Conservation (phyloP, 2,888 invertebrate species). For the Drosophila antonietae region DNA sequence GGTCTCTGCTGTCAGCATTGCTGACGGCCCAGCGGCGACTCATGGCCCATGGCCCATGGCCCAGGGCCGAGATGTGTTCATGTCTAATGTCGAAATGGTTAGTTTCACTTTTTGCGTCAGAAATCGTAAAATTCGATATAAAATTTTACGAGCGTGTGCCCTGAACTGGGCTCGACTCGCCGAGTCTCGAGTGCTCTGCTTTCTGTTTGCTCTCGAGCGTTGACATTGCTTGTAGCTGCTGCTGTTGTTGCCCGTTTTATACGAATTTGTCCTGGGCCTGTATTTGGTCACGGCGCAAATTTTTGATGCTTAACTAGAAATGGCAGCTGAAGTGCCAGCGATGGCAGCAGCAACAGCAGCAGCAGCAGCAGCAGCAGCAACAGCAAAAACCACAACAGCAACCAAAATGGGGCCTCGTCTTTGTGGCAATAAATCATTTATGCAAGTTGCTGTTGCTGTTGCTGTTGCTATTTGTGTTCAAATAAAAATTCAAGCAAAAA, state of each 20-base stretch:
- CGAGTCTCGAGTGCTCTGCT: conserved; percentile 59
- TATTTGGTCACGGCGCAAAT: conserved; percentile 76
- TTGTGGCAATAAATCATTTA: conserved; percentile 76
- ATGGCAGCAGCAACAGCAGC: conserved; percentile 20
- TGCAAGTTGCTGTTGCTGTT: conserved; percentile 73
- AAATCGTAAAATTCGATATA: conserved; percentile 81
- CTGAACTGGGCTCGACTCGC: conserved; percentile 23
- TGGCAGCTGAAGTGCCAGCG: conserved; percentile 73
- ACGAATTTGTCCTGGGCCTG: conserved; percentile 72
- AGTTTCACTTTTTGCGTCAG: conserved; percentile 81
- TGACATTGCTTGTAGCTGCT: conserved; percentile 53
- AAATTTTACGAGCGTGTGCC: conserved; percentile 79
- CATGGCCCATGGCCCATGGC: conserved; percentile 42
- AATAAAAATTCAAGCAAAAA: conserved; percentile 66
- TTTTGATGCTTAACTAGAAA: conserved; percentile 78
- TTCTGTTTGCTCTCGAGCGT: conserved; percentile 61
- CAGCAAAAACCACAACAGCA: conserved; percentile 33
- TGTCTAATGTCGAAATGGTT: conserved; percentile 80
- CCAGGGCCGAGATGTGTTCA: conserved; percentile 74
- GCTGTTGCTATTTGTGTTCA: conserved; percentile 60
- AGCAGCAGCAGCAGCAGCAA: conserved; percentile 4
- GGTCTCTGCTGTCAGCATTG: conserved; percentile 26
- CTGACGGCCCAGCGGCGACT: conserved; percentile 32
- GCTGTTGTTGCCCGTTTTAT: conserved; percentile 22
- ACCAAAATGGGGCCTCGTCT: conserved; percentile 38